Base-by-base conservation (phyloP, 1,140 invertebrate species). In the Hycleus cichorii region DNA sequence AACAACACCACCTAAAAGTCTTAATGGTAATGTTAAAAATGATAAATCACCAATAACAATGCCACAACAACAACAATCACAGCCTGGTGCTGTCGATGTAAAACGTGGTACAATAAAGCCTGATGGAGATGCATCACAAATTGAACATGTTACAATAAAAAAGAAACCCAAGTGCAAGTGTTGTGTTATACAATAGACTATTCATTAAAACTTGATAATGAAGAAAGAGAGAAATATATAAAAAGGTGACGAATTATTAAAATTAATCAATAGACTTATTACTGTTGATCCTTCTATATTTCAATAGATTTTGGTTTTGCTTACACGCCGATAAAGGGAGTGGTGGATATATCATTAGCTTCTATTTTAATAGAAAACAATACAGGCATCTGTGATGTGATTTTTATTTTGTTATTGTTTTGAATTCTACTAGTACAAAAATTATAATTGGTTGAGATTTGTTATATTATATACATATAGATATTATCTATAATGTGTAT, bases 91-190 rank as follows among this genome's bases (percentile, higher is more conserved):
- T 3, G 86, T 91, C 32, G 89, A 91, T 65, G 85, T 91, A 10
- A 83, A 88, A 65, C 82, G 85, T 71, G 81, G 81, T 12, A 85
- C 84, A 32, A 79, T 85, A 24, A 79, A 80, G 59, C 80, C 83
- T n/a, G 83, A 86, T 0, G 81, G 81, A 59, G 87, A 90, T 69
- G 85, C 86, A 49, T 83, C 82, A 64, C 87, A 89, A 72, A 86
- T 89, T 24, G 89, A 92, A 72, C 88, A 90, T 72, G 87, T 93
- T 57, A 85, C 86, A 66, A 81, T 92, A 65, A 91, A 92, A 78
- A 93, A 93, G 80, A 92, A 93, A 76, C 87, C 85, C 74, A 91
- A 90, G 78, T 91, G 90, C 81, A 87, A 89, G 74, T 92, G 90
- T 79, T 93, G 90, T 78, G 86, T 90, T 60, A 83, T 92, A 70